Evolutionary conservation across 1,140 invertebrate genomes (phyloP).

Genomic region (Meloidogyne chitwoodi): DNA sequence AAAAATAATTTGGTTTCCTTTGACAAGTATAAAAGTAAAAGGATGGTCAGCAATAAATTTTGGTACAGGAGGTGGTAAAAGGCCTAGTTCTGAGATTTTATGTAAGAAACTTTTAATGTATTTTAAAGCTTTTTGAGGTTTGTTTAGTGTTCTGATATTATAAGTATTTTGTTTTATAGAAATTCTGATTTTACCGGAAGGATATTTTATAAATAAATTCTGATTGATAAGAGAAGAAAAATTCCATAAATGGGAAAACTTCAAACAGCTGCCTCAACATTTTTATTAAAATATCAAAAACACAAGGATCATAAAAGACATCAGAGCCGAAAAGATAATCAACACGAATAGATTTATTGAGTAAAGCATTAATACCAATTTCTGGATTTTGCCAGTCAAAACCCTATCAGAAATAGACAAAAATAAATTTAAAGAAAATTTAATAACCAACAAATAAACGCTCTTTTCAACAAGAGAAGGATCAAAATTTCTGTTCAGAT

Average conservation of each 20-base stretch:
- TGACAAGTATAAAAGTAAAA: not conserved
- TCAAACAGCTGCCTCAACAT: slow-evolving; percentile 38
- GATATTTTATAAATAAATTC: no score
- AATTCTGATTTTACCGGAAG: not conserved
- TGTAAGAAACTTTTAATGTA: slow-evolving; percentile 8
- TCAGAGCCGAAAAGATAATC: slow-evolving; percentile 51
- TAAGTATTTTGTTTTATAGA: not conserved
- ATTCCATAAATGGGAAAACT: slow-evolving; percentile 28
- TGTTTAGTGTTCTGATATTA: no score
- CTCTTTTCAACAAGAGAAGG: not conserved
- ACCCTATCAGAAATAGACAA: slow-evolving; percentile 1
- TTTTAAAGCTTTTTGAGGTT: not conserved
- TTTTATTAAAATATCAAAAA: slow-evolving; percentile 44
- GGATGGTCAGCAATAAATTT: slow-evolving; percentile 6
- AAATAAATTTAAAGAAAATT: not conserved
- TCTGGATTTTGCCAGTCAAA: slow-evolving; percentile 28
- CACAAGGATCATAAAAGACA: slow-evolving; percentile 50
- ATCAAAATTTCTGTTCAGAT: slow-evolving; percentile 18
- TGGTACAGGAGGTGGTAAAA: slow-evolving; percentile 17
- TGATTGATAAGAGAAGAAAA: slow-evolving; percentile 48
- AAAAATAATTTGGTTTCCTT: not conserved
- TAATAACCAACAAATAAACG: slow-evolving; percentile 4
- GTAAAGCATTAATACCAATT: slow-evolving; percentile 17
- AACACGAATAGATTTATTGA: slow-evolving; percentile 8
- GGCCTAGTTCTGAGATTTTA: slow-evolving; percentile 25